These are phyloP conservation scores for Ivindomyrus marchei DNA, from an alignment of 2,113 vertebrate genomes.

Conservation along the genomic window DNA sequence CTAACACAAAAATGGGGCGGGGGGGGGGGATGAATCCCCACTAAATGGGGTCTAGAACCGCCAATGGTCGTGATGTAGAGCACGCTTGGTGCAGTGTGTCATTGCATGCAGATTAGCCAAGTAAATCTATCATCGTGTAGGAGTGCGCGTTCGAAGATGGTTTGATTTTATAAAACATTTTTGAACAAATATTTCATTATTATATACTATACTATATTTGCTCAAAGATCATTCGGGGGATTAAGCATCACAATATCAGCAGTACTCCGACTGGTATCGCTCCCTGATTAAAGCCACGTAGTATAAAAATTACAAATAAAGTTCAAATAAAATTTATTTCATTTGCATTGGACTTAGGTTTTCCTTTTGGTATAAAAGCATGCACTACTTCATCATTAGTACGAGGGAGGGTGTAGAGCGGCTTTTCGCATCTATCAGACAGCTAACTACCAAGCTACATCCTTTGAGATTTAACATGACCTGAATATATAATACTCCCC, in stretches of 20 bases:
- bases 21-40: no score
- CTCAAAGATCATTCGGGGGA: background rate
- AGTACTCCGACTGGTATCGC: background rate
- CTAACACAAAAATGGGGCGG: no score
- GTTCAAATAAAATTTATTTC: background rate
- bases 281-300: background rate
- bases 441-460: background rate
- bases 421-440: background rate
- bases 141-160: background rate
- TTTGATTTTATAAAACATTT: background rate
- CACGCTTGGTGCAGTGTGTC: background rate
- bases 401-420: background rate
- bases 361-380: background rate
- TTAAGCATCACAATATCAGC: background rate
- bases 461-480: slow-evolving; percentile 21
- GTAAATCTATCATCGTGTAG: background rate
- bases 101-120: background rate
- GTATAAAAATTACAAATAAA: background rate
- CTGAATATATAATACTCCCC: slow-evolving; percentile 15
- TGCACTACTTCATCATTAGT: background rate
- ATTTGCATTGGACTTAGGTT: background rate
- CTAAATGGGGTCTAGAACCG: background rate
- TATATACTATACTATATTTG: background rate
- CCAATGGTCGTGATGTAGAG: background rate
- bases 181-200: background rate